phyloP scores from a whole-genome alignment of 2,888 invertebrate genomes.

The Poecilobothrus nobilitatus region DNA sequence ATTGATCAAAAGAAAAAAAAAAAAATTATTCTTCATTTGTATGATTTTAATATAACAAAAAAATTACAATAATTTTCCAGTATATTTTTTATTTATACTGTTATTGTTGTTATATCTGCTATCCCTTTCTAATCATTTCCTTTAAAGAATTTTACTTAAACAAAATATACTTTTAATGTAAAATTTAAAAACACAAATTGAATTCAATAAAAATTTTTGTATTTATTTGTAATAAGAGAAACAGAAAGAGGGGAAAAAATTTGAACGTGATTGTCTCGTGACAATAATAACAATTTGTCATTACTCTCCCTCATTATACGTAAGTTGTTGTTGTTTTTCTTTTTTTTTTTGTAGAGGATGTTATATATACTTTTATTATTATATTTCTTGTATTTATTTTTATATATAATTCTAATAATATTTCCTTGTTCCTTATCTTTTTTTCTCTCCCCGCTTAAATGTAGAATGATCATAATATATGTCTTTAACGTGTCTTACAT shows the following conservation, averaged over 20 bases:
- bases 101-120: background rate
- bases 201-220: background rate
- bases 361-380: too few species aligned
- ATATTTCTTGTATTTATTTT: too few species aligned
- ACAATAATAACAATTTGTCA: slow-evolving; percentile 10
- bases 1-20: too few species aligned
- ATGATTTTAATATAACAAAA: too few species aligned
- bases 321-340: too few species aligned
- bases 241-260: background rate
- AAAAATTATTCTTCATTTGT: too few species aligned
- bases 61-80: background rate
- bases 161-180: background rate
- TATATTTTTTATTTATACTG: background rate
- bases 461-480: too few species aligned
- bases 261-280: background rate
- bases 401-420: too few species aligned
- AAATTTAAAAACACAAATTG: background rate
- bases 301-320: background rate
- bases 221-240: background rate
- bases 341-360: too few species aligned
- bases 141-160: background rate
- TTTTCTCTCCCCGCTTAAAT: too few species aligned
- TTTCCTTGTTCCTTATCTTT: too few species aligned
- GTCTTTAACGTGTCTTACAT: too few species aligned
- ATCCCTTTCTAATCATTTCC: background rate